These are phyloP conservation scores for Synergus japonicus DNA, from an alignment of 2,888 invertebrate genomes.

Conservation along the genomic window DNA sequence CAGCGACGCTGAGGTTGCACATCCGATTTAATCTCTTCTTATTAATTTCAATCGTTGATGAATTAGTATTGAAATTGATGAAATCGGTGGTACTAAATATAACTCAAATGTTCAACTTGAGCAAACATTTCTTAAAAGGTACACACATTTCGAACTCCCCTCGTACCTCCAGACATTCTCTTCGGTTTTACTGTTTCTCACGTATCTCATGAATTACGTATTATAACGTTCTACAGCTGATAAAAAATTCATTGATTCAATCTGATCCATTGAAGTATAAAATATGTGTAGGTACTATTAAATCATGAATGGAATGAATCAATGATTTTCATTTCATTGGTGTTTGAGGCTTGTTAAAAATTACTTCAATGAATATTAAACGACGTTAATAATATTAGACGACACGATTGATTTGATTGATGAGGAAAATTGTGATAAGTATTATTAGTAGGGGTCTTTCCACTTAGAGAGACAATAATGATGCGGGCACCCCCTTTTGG, in stretches of 20 bases:
- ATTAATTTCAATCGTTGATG: neutral
- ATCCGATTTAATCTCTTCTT: neutral
- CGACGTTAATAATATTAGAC: too few species aligned
- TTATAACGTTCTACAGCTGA: conserved; percentile 33
- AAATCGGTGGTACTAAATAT: neutral
- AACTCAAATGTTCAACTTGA: conserved; percentile 5
- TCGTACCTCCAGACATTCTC: conserved; percentile 17
- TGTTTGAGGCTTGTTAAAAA: neutral
- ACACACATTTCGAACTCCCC: conserved; percentile 4
- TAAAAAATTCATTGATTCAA: conserved; percentile 22
- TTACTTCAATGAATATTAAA: neutral
- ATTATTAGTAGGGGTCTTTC: conserved; percentile 49
- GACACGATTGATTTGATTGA: neutral
- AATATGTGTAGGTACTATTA: conserved; percentile 2
- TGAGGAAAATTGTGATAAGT: conserved; percentile 27
- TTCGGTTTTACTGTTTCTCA: conserved; percentile 40
- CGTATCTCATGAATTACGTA: conserved; percentile 52
- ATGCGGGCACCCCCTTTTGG: conserved; percentile 49
- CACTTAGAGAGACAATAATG: conserved; percentile 49
- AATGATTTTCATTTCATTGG: neutral
- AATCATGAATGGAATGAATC: conserved; percentile 8
- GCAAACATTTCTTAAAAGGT: conserved; percentile 28
- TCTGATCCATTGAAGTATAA: conserved; percentile 12
- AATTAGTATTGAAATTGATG: neutral
- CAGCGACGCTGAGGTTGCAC: neutral